These are phyloP conservation scores for Eupithecia exiguata DNA, from an alignment of 2,888 invertebrate species.

Conservation along the genomic window DNA sequence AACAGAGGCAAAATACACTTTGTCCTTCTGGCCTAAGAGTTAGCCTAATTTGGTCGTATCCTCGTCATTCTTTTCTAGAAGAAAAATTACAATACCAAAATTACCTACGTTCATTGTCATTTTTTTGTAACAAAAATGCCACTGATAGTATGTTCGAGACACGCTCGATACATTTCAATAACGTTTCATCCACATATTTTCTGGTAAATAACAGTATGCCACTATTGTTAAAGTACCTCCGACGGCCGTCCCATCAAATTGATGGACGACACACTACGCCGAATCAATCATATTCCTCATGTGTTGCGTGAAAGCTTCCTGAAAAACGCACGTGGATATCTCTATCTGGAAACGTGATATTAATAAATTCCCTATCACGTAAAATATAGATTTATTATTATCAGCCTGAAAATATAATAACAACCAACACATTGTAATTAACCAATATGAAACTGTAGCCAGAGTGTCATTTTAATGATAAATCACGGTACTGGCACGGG, in stretches of 20 bases:
- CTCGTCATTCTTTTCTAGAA: not conserved
- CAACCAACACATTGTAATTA: slow-evolving; percentile 7
- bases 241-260: slow-evolving; percentile 35
- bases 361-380: slow-evolving; percentile 19
- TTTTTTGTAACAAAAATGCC: not conserved
- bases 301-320: slow-evolving; percentile 28
- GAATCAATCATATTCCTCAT: slow-evolving; percentile 40
- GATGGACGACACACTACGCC: slow-evolving; percentile 37
- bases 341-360: slow-evolving; percentile 15
- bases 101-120: not conserved
- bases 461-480: slow-evolving; percentile 8
- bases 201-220: not conserved
- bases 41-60: not conserved
- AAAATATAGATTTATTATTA: slow-evolving; percentile 13
- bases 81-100: not conserved
- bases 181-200: not conserved
- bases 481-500: not conserved
- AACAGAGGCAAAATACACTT: not conserved
- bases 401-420: slow-evolving; percentile 8
- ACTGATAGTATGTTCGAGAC: not conserved
- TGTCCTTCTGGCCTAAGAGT: not conserved
- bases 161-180: not conserved
- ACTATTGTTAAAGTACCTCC: slow-evolving; percentile 26
- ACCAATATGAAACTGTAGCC: slow-evolving; percentile 6
- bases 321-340: slow-evolving; percentile 26